phyloP scores from a whole-genome alignment of 2,888 invertebrate genomes.

The Aleiodes alternator region DNA sequence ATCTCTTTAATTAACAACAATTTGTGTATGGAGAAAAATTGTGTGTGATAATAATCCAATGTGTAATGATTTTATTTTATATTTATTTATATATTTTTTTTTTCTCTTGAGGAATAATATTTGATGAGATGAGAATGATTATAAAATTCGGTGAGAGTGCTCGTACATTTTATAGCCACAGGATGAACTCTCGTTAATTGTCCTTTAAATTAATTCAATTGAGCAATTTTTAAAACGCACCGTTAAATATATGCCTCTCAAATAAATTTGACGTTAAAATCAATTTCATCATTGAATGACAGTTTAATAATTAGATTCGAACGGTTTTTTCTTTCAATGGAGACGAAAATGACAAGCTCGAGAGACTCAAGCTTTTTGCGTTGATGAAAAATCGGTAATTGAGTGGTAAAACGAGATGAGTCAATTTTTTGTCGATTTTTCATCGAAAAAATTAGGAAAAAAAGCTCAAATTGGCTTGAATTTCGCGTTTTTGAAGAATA shows the following conservation, averaged over 20 bases:
- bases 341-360: constrained; percentile 51
- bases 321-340: not conserved
- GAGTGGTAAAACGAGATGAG: too few species aligned
- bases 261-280: constrained; percentile 1
- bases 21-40: constrained; percentile 19
- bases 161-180: constrained; percentile 39
- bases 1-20: not conserved
- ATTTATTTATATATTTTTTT: not conserved
- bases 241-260: constrained; percentile 16
- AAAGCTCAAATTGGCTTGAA: too few species aligned
- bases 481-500: too few species aligned
- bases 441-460: too few species aligned
- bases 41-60: constrained; percentile 29
- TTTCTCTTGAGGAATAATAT: constrained; percentile 1
- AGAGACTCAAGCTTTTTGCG: constrained; percentile 16
- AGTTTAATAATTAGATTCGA: constrained; percentile 34
- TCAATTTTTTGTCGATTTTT: too few species aligned
- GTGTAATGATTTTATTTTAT: constrained; percentile 12
- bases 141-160: constrained; percentile 42
- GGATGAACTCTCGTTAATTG: constrained; percentile 20
- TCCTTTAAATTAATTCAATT: constrained; percentile 7
- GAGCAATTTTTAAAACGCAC: not conserved
- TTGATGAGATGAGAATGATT: constrained; percentile 2
- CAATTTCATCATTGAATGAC: constrained; percentile 52
- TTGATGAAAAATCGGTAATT: not conserved